Evolutionary conservation across 2,888 invertebrate species (phyloP).

Genomic region (Branchellion lobata): DNA sequence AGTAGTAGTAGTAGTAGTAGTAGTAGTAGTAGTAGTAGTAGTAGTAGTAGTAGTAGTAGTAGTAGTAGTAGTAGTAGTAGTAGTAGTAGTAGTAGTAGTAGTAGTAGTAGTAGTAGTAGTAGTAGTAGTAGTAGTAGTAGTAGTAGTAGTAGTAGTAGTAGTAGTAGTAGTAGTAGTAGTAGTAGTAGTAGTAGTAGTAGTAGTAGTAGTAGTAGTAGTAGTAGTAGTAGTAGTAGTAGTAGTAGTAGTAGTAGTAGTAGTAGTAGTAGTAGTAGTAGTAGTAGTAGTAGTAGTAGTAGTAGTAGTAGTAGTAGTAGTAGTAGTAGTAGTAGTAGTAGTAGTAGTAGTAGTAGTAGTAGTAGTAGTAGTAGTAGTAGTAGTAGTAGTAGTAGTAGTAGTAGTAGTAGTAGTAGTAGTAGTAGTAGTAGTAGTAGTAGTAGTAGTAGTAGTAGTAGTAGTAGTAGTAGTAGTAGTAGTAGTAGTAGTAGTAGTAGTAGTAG

Average conservation of each 20-base stretch:
- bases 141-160: slow-evolving; percentile 11
- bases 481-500: too few relatives aligned
- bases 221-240: neutral
- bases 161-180: neutral
- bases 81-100: slow-evolving; percentile 25
- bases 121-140: slow-evolving; percentile 29
- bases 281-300: slow-evolving; percentile 29
- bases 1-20: too few relatives aligned
- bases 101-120: slow-evolving; percentile 29
- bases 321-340: slow-evolving; percentile 29
- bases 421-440: neutral
- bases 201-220: slow-evolving; percentile 24
- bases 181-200: slow-evolving; percentile 22
- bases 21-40: too few relatives aligned
- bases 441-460: too few relatives aligned
- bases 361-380: slow-evolving; percentile 25
- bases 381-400: slow-evolving; percentile 12
- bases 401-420: neutral
- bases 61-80: neutral
- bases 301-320: slow-evolving; percentile 29
- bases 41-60: neutral
- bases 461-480: too few relatives aligned
- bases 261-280: slow-evolving; percentile 7
- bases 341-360: slow-evolving; percentile 29
- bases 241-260: neutral